Percentiles rank a stretch among this genome's conserved stretches.
These are phyloP conservation scores for Rhaphigaster nebulosa DNA, from an alignment of 2,888 invertebrate species.

Conservation along the genomic window DNA sequence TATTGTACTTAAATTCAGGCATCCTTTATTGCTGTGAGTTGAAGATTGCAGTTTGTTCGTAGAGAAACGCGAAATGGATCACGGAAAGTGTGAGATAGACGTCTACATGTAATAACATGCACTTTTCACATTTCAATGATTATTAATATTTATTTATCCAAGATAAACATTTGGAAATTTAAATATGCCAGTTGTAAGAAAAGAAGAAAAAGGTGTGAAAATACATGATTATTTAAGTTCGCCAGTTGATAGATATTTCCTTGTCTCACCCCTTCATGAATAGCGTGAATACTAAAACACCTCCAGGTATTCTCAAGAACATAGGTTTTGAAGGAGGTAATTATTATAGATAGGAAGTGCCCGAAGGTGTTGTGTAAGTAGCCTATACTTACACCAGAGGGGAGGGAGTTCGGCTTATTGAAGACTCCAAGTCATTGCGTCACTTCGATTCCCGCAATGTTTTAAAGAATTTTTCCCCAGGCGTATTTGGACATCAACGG, in stretches of 20 bases:
- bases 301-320: not conserved
- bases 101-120: too few species aligned
- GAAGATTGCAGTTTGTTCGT: too few species aligned
- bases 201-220: not conserved
- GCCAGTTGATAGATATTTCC: not conserved
- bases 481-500: not conserved
- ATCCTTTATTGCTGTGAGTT: too few species aligned
- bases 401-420: not conserved
- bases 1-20: too few species aligned
- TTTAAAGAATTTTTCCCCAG: not conserved
- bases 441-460: not conserved
- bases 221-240: not conserved
- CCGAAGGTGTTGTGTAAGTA: not conserved
- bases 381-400: not conserved
- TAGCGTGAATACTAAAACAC: constrained; percentile 13
- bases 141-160: too few species aligned
- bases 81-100: too few species aligned
- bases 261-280: not conserved
- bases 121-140: too few species aligned
- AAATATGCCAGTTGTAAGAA: not conserved
- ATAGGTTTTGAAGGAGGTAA: constrained; percentile 16
- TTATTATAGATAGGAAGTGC: constrained; percentile 26
- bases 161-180: not conserved
- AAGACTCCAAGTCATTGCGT: not conserved
- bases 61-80: too few species aligned